Percentiles rank a stretch among this genome's conserved stretches.
Evolutionary conservation across 2,113 vertebrate genomes (phyloP).

Genomic region (Xerus inauris): DNA sequence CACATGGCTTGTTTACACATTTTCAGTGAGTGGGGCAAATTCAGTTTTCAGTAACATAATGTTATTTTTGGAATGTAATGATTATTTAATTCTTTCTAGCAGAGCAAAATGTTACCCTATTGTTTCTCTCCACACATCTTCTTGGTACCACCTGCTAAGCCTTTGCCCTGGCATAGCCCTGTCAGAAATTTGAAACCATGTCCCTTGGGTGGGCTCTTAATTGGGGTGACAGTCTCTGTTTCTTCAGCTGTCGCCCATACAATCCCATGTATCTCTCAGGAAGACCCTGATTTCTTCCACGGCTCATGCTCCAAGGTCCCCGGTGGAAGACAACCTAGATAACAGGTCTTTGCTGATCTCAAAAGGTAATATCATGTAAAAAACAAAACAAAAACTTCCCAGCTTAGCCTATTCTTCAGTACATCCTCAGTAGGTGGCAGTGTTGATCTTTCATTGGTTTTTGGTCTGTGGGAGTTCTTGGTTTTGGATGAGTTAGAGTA

Average conservation of each 20-base stretch:
- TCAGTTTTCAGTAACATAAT: background rate
- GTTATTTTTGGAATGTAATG: background rate
- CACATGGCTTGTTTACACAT: background rate
- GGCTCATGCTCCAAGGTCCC: background rate
- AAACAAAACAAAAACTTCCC: background rate
- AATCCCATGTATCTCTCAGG: background rate
- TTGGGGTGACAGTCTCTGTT: background rate
- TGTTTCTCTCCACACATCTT: background rate
- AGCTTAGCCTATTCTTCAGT: background rate
- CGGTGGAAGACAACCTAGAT: background rate
- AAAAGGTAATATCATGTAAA: background rate
- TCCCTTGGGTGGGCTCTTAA: background rate
- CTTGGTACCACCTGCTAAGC: background rate
- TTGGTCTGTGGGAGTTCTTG: background rate
- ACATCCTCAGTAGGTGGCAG: constrained; percentile 75
- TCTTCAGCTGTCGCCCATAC: background rate
- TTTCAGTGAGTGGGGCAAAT: background rate
- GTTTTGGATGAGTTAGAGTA: constrained; percentile 9
- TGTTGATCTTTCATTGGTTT: constrained; percentile 44
- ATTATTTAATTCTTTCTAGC: background rate
- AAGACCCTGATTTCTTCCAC: background rate
- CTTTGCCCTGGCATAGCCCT: background rate
- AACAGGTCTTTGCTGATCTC: background rate
- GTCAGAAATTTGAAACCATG: background rate
- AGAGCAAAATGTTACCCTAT: background rate